These are phyloP conservation scores for Alligator mississippiensis DNA, from an alignment of 2,113 vertebrate species.

Conservation along the genomic window DNA sequence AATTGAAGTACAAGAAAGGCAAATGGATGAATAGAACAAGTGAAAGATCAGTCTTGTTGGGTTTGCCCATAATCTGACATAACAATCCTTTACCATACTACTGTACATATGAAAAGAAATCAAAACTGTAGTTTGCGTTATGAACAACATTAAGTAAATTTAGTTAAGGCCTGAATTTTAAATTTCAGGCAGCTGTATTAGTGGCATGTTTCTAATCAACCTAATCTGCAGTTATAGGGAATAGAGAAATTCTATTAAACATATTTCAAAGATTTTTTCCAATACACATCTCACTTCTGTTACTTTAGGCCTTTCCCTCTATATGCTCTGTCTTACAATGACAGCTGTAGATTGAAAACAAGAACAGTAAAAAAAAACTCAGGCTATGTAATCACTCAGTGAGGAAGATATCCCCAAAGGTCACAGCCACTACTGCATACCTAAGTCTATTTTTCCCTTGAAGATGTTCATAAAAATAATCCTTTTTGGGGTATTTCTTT, in stretches of 20 bases:
- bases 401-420: slow-evolving; percentile 56
- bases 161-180: neutral
- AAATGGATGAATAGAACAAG: neutral
- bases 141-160: neutral
- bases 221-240: neutral
- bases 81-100: slow-evolving; percentile 8
- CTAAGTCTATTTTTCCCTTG: slow-evolving; percentile 58
- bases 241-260: neutral
- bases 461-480: slow-evolving; percentile 69
- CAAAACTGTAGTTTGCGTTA: neutral
- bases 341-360: slow-evolving; percentile 69
- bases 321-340: slow-evolving; percentile 57
- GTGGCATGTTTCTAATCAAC: neutral
- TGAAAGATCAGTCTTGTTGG: slow-evolving; percentile 15
- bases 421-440: slow-evolving; percentile 44
- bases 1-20: slow-evolving; percentile 7
- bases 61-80: neutral
- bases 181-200: neutral
- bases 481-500: slow-evolving; percentile 40
- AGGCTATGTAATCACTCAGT: slow-evolving; percentile 58
- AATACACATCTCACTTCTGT: slow-evolving; percentile 51
- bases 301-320: slow-evolving; percentile 58
- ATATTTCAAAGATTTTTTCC: slow-evolving; percentile 3
- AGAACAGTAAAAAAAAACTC: slow-evolving; percentile 64
- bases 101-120: slow-evolving; percentile 10